These are phyloP conservation scores for Leptopilina myrica DNA, from an alignment of 2,888 invertebrate genomes.

Conservation along the genomic window DNA sequence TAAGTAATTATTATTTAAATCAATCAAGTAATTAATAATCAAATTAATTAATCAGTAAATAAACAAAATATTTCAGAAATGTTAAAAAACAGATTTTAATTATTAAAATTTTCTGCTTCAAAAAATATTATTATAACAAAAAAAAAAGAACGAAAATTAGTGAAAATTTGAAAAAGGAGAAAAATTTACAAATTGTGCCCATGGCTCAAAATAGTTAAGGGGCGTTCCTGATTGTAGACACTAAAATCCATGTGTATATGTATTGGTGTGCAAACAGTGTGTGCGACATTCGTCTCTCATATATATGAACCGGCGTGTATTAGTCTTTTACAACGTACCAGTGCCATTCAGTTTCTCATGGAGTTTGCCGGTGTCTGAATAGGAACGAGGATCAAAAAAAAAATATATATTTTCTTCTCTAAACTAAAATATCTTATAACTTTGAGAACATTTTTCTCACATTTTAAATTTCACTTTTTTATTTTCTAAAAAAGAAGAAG, in stretches of 20 bases:
- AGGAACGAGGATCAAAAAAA: conserved; percentile 23
- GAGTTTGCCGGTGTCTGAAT: conserved; percentile 49
- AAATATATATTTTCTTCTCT: not conserved
- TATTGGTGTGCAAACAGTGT: conserved; percentile 4
- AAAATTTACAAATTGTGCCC: not conserved
- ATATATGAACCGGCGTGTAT: not conserved
- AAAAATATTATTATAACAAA: too few relatives aligned
- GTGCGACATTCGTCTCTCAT: not conserved
- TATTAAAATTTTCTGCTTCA: too few relatives aligned
- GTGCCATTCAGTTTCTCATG: conserved; percentile 35
- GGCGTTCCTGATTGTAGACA: conserved; percentile 9
- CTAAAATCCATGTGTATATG: not conserved
- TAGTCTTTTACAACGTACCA: not conserved
- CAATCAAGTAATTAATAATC: too few relatives aligned
- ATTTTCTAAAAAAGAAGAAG: too few relatives aligned
- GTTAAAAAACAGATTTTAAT: too few relatives aligned
- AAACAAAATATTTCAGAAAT: too few relatives aligned
- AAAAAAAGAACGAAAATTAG: too few relatives aligned
- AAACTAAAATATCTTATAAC: not conserved
- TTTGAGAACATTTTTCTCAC: conserved; percentile 42
- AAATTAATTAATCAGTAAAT: too few relatives aligned
- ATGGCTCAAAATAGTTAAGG: conserved; percentile 14
- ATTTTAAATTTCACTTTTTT: not conserved
- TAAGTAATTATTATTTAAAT: too few relatives aligned
- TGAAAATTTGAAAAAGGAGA: not conserved